Evolutionary conservation across 2,113 vertebrate genomes (phyloP), one percentile per base, ranked within the genome.

Genomic region (Bubo bubo): DNA sequence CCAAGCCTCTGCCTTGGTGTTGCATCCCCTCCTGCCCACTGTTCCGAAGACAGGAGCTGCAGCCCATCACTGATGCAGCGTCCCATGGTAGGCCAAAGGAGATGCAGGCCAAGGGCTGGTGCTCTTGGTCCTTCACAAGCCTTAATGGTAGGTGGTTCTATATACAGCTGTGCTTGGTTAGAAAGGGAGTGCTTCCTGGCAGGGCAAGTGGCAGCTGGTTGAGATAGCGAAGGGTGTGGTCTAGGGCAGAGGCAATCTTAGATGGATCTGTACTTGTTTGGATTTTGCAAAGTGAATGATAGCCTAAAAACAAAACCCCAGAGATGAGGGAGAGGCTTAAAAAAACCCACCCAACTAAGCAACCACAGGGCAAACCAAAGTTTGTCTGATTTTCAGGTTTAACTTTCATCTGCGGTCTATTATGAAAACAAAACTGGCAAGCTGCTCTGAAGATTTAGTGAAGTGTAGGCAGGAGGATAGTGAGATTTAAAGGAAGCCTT

Each of bases 371-470:
- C 84, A 96, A 93, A 37, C 28, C 41, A 55, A 79, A 76, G 26
- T 49, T 82, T 95, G 95, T 86, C 66, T 84, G 88, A 63, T 95
- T 88, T 94, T 87, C 91, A 95, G 66, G 67, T 95, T 95, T 96
- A 86, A 62, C 86, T 93, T 86, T 76, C 77, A 79, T 81, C 53
- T 94, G 90, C 0, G 37, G 93, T 96, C 49, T 94, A 6, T 91
- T 72, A 72, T 9, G 45, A 73, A 95, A 97, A 95, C 80, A 96
- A 89, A 95, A 82, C 86, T 59, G 84, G 18, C 84, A 91, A 85
- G 62, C 76, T 94, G 71, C 73, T 93, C 5, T 23, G 84, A 95
- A 90, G 62, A 47, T 71, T 55, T 70, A 91, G 17, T 82, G 73
- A 87, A 87, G 26, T 64, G 58, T 72, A 79, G 70, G 90, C 76